Conservation (phyloP, 2,888 invertebrate species). For the Drosophila nr. medialis region DNA sequence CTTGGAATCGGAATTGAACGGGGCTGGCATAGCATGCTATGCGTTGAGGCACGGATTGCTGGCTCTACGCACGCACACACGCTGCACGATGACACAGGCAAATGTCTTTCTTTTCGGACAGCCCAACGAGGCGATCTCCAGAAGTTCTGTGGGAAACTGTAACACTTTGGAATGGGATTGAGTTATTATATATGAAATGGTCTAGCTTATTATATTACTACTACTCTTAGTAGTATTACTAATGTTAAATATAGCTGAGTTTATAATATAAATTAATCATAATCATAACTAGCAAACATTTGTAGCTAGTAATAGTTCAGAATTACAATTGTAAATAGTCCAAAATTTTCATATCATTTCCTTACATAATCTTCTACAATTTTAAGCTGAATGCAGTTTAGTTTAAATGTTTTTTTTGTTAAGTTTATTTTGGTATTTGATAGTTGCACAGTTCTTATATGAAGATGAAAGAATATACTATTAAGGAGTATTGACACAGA, state of each 20-base stretch:
- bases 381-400: neutral
- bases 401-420: no score
- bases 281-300: neutral
- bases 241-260: neutral
- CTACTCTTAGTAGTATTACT: no score
- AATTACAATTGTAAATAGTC: neutral
- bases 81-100: conserved; percentile 73
- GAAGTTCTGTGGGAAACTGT: conserved; percentile 22
- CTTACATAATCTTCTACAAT: neutral
- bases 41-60: conserved; percentile 35
- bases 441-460: neutral
- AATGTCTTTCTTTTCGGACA: conserved; percentile 74
- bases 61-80: conserved; percentile 41
- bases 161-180: neutral
- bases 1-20: conserved; percentile 17
- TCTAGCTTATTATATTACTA: neutral
- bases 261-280: neutral
- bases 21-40: neutral
- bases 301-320: neutral
- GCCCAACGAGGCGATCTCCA: conserved; percentile 45
- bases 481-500: neutral
- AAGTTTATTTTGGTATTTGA: no score
- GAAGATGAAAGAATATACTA: neutral
- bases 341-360: neutral
- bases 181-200: neutral